These are phyloP conservation scores for Holothuria leucospilota DNA, from an alignment of 53 echinoderm and acorn worm genomes.

Conservation along the genomic window DNA sequence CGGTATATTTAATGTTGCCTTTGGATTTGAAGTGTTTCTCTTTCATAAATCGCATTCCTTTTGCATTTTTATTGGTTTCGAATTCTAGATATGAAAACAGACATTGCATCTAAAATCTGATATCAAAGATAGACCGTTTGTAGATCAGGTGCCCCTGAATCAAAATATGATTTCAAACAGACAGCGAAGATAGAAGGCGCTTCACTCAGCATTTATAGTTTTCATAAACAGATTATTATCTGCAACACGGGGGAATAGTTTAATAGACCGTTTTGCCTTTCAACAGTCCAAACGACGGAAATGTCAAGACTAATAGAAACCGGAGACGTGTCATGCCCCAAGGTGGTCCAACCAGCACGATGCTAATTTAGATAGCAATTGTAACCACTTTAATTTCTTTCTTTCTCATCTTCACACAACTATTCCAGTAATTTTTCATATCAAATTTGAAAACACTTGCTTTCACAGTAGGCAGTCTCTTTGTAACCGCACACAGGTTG, in stretches of 20 bases:
- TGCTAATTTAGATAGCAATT: conserved; percentile 55
- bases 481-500: conserved; percentile 42
- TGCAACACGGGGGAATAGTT: conserved; percentile 12
- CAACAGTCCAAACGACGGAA: conserved; percentile 40
- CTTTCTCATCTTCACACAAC: conserved; percentile 46
- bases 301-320: conserved; percentile 51
- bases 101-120: no score
- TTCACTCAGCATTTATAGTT: conserved; percentile 2
- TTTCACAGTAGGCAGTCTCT: conserved; percentile 35
- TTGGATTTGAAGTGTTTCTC: no score
- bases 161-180: conserved; percentile 9
- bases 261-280: conserved; percentile 42
- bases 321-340: conserved; percentile 35
- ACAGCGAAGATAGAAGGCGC: neutral
- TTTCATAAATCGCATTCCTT: no score
- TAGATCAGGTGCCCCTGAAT: no score
- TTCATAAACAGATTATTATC: conserved; percentile 47
- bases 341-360: conserved; percentile 40
- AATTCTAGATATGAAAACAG: no score
- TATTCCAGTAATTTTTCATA: conserved; percentile 60
- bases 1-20: no score
- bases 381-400: conserved; percentile 50
- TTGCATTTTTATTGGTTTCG: no score
- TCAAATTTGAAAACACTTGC: conserved; percentile 61
- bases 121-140: no score